These are phyloP conservation scores for Diabrotica virgifera DNA, from an alignment of 1,140 invertebrate genomes.

Conservation along the genomic window DNA sequence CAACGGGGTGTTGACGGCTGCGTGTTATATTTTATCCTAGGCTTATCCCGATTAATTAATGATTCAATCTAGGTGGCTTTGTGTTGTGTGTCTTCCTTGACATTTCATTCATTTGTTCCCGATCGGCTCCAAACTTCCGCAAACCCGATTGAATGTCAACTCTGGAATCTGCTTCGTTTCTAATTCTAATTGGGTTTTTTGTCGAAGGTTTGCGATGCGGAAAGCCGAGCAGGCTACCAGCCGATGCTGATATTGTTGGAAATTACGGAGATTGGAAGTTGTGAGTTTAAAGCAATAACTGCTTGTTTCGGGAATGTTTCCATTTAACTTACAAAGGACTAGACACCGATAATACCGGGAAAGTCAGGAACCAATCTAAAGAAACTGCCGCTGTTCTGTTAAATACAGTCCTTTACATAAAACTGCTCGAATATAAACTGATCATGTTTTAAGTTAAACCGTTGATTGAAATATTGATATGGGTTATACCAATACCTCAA, in stretches of 20 bases:
- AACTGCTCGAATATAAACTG: too few relatives aligned
- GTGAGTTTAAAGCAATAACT: not conserved
- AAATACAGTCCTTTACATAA: too few relatives aligned
- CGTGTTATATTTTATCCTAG: not conserved
- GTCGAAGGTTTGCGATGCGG: slow-evolving; percentile 1
- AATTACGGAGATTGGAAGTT: not conserved
- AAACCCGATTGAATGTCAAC: slow-evolving; percentile 13
- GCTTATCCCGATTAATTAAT: slow-evolving; percentile 7
- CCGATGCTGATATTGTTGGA: not conserved
- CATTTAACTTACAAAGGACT: not conserved
- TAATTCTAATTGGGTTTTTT: slow-evolving; percentile 18
- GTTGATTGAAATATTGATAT: too few relatives aligned
- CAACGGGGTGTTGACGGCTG: not conserved
- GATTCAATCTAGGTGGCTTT: slow-evolving; percentile 11
- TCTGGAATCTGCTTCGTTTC: slow-evolving; percentile 16
- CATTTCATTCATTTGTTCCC: slow-evolving; percentile 13
- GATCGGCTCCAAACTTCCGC: slow-evolving; percentile 4
- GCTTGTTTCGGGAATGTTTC: not conserved
- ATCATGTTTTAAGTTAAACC: too few relatives aligned
- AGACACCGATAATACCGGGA: too few relatives aligned
- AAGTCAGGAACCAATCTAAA: too few relatives aligned
- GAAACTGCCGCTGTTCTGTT: too few relatives aligned
- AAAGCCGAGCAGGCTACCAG: slow-evolving; percentile 4
- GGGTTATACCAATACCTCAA: too few relatives aligned
- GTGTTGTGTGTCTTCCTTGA: slow-evolving; percentile 7